Percentiles rank a stretch among this genome's conserved stretches.
Evolutionary conservation across 2,113 vertebrate genomes (phyloP).

Genomic region (Cavia aperea): DNA sequence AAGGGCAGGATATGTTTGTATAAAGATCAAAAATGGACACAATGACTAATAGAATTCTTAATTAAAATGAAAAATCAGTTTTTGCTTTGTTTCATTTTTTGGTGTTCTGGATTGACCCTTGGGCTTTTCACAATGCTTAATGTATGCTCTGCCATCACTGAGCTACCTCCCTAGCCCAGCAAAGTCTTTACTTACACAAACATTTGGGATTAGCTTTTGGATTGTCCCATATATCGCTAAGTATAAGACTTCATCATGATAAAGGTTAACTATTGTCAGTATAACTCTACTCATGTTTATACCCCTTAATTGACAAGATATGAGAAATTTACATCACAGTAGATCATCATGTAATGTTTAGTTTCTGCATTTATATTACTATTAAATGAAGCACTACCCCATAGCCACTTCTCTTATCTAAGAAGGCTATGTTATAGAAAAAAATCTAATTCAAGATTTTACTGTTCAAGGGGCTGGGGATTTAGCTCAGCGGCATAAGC

Average conservation of each 20-base stretch:
- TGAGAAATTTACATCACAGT: not conserved
- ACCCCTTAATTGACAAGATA: not conserved
- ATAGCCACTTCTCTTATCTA: not conserved
- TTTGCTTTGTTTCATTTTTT: not conserved
- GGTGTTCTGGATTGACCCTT: not conserved
- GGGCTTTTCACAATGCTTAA: not conserved
- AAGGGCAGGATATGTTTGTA: not conserved
- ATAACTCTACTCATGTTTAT: not conserved
- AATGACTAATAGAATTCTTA: not conserved
- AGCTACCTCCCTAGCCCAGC: not conserved
- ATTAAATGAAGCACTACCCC: not conserved
- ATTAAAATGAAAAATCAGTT: not conserved
- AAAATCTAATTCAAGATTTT: not conserved
- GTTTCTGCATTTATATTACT: not conserved
- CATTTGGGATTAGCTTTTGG: not conserved
- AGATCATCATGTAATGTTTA: not conserved
- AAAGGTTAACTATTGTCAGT: not conserved
- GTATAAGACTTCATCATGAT: not conserved
- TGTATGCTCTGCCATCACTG: not conserved
- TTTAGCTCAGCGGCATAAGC: too few relatives aligned
- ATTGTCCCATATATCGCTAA: not conserved
- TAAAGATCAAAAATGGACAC: not conserved
- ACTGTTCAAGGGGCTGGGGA: not conserved
- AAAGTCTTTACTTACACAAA: not conserved
- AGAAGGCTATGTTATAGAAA: not conserved